Percentiles rank a stretch among this genome's conserved stretches.
These are phyloP conservation scores for Sebastes jordani DNA, from an alignment of 2,797 vertebrate species.

Conservation along the genomic window DNA sequence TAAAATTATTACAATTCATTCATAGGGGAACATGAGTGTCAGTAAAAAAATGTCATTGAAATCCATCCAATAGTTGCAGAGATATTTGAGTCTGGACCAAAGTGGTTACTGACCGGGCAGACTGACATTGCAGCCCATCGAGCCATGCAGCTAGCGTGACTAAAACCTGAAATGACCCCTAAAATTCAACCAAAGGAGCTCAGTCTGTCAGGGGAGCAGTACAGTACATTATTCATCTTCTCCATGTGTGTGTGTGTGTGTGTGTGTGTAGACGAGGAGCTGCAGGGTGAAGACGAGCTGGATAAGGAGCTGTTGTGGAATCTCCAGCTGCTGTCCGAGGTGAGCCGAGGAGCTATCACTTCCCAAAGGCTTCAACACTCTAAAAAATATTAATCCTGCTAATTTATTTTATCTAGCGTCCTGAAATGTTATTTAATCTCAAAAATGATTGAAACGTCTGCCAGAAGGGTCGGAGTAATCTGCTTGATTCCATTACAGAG, in stretches of 20 bases:
- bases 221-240: conserved; percentile 17
- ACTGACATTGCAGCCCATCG: neutral
- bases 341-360: conserved; percentile 64
- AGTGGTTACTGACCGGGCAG: neutral
- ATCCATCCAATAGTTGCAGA: neutral
- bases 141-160: neutral
- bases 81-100: neutral
- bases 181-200: conserved; percentile 6
- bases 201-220: conserved; percentile 31
- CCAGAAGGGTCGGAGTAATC: neutral
- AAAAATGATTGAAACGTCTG: neutral
- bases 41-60: neutral
- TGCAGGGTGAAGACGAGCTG: conserved; percentile 90
- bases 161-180: conserved; percentile 33
- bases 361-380: conserved; percentile 5
- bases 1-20: neutral
- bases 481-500: neutral
- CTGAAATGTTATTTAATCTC: neutral
- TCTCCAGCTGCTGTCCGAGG: conserved; percentile 97
- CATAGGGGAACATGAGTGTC: neutral
- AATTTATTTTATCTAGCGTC: neutral
- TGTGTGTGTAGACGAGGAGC: conserved; percentile 88
- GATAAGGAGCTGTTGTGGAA: conserved; percentile 98
- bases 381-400: neutral
- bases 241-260: conserved; percentile 3